A percentile compares a stretch with the other conserved stretches of the same genome.
phyloP scores from a whole-genome alignment of 2,797 vertebrate genomes.

The Tachyglossus aculeatus region DNA sequence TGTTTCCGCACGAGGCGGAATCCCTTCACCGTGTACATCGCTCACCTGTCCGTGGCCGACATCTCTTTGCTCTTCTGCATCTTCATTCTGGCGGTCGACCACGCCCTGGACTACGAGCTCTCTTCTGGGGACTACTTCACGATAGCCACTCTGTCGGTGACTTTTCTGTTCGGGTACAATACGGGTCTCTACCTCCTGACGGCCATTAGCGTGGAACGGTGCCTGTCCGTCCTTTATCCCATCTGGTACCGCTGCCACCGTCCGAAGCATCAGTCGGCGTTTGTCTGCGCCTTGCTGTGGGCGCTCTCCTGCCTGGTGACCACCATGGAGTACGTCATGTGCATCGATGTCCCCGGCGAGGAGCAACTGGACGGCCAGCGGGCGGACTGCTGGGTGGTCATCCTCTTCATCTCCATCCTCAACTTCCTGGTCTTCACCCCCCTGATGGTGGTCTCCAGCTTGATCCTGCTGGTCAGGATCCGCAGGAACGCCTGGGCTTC shows the following conservation, averaged over 20 bases:
- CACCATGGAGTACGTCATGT: conserved; percentile 68
- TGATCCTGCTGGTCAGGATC: conserved; percentile 73
- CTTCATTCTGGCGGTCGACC: conserved; percentile 67
- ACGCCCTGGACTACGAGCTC: conserved; percentile 63
- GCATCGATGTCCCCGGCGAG: conserved; percentile 55
- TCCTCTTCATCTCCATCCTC: conserved; percentile 68
- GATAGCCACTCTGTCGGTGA: conserved; percentile 54
- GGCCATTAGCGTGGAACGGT: conserved; percentile 77
- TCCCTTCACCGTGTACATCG: conserved; percentile 76
- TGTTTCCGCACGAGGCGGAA: conserved; percentile 77
- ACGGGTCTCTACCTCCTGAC: conserved; percentile 78
- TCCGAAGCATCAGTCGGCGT: conserved; percentile 69
- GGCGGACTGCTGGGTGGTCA: conserved; percentile 64
- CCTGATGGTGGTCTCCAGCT: conserved; percentile 74
- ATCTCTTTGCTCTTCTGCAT: conserved; percentile 71
- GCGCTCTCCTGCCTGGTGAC: conserved; percentile 74
- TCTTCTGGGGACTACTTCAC: conserved; percentile 64
- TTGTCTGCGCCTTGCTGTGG: conserved; percentile 73
- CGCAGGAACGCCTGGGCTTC: conserved; percentile 57
- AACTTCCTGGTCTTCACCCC: conserved; percentile 76
- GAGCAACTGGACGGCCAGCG: neutral
- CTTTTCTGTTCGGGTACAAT: conserved; percentile 77
- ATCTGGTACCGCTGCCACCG: conserved; percentile 75
- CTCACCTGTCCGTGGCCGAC: conserved; percentile 74
- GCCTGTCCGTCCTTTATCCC: conserved; percentile 74